Evolutionary conservation across 2,113 vertebrate genomes (phyloP).

Genomic region (Tiliqua scincoides): DNA sequence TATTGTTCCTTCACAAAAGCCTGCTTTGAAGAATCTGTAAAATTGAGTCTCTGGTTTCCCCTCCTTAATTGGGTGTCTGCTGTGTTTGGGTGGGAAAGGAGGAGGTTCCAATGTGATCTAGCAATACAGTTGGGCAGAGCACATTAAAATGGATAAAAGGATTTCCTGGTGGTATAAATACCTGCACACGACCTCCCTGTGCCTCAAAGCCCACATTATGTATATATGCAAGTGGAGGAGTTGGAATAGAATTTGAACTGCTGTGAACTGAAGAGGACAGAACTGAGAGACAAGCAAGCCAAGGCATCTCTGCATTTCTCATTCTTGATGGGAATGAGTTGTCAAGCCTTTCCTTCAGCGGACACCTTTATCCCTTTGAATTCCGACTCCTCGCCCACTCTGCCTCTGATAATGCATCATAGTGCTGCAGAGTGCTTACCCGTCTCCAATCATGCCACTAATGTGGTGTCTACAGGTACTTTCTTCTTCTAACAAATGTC

Average conservation of each 20-base stretch:
- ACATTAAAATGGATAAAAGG: slow-evolving; percentile 89
- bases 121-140: slow-evolving; percentile 78
- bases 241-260: slow-evolving; percentile 52
- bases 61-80: slow-evolving; percentile 72
- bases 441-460: slow-evolving; percentile 86
- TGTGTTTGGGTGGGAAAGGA: slow-evolving; percentile 71
- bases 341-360: slow-evolving; percentile 86
- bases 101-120: slow-evolving; percentile 72
- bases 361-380: slow-evolving; percentile 88
- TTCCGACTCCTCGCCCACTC: slow-evolving; percentile 83
- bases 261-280: not conserved
- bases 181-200: slow-evolving; percentile 82
- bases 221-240: slow-evolving; percentile 72
- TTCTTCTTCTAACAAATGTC: slow-evolving; percentile 47
- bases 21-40: slow-evolving; percentile 67
- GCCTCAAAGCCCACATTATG: slow-evolving; percentile 76
- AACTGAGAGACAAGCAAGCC: slow-evolving; percentile 33
- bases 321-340: slow-evolving; percentile 84
- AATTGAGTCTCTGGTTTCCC: slow-evolving; percentile 76
- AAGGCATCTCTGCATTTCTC: slow-evolving; percentile 45
- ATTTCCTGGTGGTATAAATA: slow-evolving; percentile 91
- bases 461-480: slow-evolving; percentile 94
- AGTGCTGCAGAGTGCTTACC: slow-evolving; percentile 89
- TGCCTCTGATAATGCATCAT: slow-evolving; percentile 96
- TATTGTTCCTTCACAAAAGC: slow-evolving; percentile 67